Conservation (phyloP, 1,140 invertebrate species). For the Frieseomelitta varia region DNA sequence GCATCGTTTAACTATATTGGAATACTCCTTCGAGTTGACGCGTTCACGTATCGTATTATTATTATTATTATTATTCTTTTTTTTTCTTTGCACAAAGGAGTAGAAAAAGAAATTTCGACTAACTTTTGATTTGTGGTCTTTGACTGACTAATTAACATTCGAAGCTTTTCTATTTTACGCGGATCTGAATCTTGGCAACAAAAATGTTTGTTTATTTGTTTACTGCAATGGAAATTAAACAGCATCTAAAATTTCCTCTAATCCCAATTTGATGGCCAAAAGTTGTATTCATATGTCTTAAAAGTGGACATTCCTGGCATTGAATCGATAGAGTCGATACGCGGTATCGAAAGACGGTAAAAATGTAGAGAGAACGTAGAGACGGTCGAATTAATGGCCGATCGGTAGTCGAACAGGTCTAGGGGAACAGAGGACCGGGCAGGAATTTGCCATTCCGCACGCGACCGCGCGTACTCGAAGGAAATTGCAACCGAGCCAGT, state of each 20-base stretch:
- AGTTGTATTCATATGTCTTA: no score
- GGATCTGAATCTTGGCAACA: no score
- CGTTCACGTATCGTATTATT: no score
- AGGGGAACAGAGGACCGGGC: constrained; percentile 4
- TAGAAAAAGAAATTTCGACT: neutral
- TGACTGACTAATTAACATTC: neutral
- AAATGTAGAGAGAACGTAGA: neutral
- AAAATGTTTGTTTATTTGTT: no score
- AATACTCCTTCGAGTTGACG: neutral
- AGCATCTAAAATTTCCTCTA: no score
- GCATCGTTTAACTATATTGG: neutral
- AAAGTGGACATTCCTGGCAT: no score
- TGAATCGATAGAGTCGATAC: no score
- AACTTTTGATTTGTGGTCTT: neutral
- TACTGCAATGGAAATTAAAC: no score
- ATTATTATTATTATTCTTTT: no score
- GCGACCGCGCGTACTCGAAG: constrained; percentile 55
- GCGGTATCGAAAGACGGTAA: neutral
- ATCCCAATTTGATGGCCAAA: no score
- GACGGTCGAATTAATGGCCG: neutral
- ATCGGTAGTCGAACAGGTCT: neutral
- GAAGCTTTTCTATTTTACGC: neutral
- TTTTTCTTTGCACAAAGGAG: neutral
- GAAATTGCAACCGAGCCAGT: constrained; percentile 60
- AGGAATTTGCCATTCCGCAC: constrained; percentile 62